phyloP scores from a whole-genome alignment of 2,888 invertebrate species.

The Furcula furcula region DNA sequence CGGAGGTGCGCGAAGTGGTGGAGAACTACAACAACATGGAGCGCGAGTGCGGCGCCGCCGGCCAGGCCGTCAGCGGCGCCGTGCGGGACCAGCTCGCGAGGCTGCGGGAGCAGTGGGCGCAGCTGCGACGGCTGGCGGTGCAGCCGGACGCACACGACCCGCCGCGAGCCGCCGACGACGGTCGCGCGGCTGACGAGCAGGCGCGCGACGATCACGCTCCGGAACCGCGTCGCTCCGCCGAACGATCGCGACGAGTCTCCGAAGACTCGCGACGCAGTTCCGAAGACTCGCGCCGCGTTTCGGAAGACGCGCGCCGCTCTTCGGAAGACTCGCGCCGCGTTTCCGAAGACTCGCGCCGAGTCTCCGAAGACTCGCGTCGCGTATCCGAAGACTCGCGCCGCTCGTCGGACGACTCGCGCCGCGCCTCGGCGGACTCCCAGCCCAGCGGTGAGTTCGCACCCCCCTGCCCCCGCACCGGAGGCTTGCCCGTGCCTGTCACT shows the following conservation, averaged over 20 bases:
- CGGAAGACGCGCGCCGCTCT: neutral
- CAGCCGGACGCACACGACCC: slow-evolving; percentile 12
- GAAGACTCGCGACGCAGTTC: slow-evolving; percentile 9
- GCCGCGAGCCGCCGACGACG: slow-evolving; percentile 35
- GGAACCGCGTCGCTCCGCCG: neutral
- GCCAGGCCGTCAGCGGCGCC: slow-evolving; percentile 40
- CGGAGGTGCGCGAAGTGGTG: slow-evolving; percentile 83
- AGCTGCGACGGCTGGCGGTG: slow-evolving; percentile 27
- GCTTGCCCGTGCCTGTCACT: slow-evolving; percentile 17
- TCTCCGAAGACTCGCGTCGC: no score
- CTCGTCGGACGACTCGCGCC: slow-evolving; percentile 27
- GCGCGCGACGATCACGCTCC: neutral
- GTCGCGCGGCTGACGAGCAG: neutral
- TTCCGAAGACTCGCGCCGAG: slow-evolving; percentile 24
- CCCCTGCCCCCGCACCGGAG: slow-evolving; percentile 6
- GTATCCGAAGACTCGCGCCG: neutral
- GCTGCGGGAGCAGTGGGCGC: slow-evolving; percentile 76
- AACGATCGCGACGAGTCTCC: slow-evolving; percentile 33
- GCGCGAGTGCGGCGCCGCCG: slow-evolving; percentile 61
- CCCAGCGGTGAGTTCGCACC: slow-evolving; percentile 44
- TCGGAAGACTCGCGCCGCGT: slow-evolving; percentile 29
- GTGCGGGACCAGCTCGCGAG: slow-evolving; percentile 71
- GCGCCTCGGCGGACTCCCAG: slow-evolving; percentile 32
- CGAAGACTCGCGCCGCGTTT: neutral
- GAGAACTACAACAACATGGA: slow-evolving; percentile 85